Evolutionary conservation across 1,140 invertebrate genomes (phyloP).

Genomic region (Ostrea edulis): DNA sequence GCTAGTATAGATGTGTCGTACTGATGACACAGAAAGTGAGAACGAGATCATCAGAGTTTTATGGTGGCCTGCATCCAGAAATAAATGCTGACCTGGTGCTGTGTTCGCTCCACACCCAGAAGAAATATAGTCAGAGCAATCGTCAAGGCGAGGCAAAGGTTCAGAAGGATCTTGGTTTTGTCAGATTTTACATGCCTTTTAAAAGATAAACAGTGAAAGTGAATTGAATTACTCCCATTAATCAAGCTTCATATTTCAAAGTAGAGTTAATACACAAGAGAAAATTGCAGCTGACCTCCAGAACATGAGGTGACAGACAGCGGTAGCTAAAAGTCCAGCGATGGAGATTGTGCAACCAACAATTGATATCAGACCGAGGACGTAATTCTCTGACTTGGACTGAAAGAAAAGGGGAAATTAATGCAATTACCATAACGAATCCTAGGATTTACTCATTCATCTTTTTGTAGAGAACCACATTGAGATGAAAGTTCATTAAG

Average conservation of each 20-base stretch:
- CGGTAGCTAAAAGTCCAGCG: slow-evolving; percentile 41
- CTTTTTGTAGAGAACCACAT: neutral
- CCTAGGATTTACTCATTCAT: neutral
- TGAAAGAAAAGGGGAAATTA: slow-evolving; percentile 40
- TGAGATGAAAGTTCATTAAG: too few species aligned
- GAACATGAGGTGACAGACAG: slow-evolving; percentile 45
- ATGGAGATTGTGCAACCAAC: slow-evolving; percentile 55
- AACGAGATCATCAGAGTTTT: too few species aligned
- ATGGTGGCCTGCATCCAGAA: neutral
- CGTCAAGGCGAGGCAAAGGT: slow-evolving; percentile 63
- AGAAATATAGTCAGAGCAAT: slow-evolving; percentile 61
- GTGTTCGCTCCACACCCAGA: slow-evolving; percentile 57
- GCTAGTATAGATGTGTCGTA: neutral
- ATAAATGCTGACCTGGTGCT: slow-evolving; percentile 51
- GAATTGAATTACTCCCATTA: neutral
- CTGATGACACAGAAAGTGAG: neutral
- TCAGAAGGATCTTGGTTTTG: slow-evolving; percentile 58
- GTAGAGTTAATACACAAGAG: neutral
- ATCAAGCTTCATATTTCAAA: neutral
- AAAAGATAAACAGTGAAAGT: neutral
- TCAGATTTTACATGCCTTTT: slow-evolving; percentile 60
- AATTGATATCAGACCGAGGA: slow-evolving; percentile 49
- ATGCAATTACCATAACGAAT: neutral
- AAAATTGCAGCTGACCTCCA: slow-evolving; percentile 49
- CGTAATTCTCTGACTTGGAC: slow-evolving; percentile 43